Evolutionary conservation across 2,113 vertebrate species (phyloP), one percentile per base, ranked within the genome.

Genomic region (Aleadryas rufinucha): DNA sequence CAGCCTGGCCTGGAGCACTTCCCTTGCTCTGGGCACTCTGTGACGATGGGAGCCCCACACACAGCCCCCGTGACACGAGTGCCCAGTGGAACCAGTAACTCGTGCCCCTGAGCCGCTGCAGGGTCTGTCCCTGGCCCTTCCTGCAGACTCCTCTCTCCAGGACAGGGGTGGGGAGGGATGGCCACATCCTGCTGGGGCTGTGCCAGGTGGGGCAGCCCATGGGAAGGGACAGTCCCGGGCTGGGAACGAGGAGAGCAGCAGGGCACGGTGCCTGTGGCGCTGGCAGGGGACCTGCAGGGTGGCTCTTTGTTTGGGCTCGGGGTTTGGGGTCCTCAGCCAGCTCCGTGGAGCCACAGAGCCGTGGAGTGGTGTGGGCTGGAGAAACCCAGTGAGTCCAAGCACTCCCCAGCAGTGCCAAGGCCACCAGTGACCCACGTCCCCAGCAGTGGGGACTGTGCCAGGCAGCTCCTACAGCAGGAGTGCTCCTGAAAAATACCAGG

Each of bases 131-230:
- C 26, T 8, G 10, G 20, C 27, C 1, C 37, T 7, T 19, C 16
- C 41, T 47, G 53, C 39, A 47, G 39, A 10, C 6, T 1, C 7
- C 0, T 35, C 3, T 45, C 27, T 42, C 27, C 6, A 21, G 56
- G 45, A 10, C 45, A 26, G 47, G 31, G 22, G 7, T 21, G 47
- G 74, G 41, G 21, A 60, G 37, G 22, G 17, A 7, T 1, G 47
- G 24, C 21, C 56, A 23, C 1, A 2, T 8, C 56, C 79, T 74
- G 16, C 64, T 1, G 5, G 41, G 35, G 69, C 66, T 16, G 45
- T 44, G 66, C 44, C 0, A 0, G 9, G 19, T 2, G 21, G 33
- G 16, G 21, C 74, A 63, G 54, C 53, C 35, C 23, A 0, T 0
- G 7, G 54, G 16, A 26, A 13, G 54, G 74, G 21, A 13, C 2